A percentile compares a stretch with the other conserved stretches of the same genome.
Conservation (phyloP, 2,797 vertebrate species). For the Hirundo rustica region DNA sequence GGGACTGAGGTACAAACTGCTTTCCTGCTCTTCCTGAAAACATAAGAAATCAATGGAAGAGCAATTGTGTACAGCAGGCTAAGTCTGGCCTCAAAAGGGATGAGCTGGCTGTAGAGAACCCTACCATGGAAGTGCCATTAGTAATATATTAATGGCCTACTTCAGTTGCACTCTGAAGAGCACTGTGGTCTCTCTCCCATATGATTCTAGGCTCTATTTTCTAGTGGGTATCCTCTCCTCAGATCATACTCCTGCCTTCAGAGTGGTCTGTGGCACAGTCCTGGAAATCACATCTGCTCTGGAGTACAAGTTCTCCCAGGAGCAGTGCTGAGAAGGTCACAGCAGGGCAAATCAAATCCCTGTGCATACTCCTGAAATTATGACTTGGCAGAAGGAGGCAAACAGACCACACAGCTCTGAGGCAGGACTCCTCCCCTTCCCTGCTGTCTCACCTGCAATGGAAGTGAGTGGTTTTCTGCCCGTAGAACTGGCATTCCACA, state of each 20-base stretch:
- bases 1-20: neutral
- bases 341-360: neutral
- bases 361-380: neutral
- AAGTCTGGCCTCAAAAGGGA: neutral
- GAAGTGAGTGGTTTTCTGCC: slow-evolving; percentile 99
- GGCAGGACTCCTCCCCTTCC: neutral
- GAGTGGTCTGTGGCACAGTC: neutral
- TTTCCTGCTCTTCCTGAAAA: neutral
- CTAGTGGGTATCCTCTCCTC: neutral
- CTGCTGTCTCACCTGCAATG: slow-evolving; percentile 90
- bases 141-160: neutral
- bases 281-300: neutral
- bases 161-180: neutral
- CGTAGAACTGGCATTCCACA: slow-evolving; percentile 95
- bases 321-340: neutral
- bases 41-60: neutral
- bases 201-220: neutral
- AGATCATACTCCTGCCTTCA: neutral
- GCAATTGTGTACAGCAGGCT: neutral
- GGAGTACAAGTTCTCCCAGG: neutral
- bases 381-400: neutral
- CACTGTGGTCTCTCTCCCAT: neutral
- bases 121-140: neutral
- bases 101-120: neutral
- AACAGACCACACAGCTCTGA: neutral